These are phyloP conservation scores for Leucozona laternaria DNA, from an alignment of 2,888 invertebrate genomes.

Conservation along the genomic window DNA sequence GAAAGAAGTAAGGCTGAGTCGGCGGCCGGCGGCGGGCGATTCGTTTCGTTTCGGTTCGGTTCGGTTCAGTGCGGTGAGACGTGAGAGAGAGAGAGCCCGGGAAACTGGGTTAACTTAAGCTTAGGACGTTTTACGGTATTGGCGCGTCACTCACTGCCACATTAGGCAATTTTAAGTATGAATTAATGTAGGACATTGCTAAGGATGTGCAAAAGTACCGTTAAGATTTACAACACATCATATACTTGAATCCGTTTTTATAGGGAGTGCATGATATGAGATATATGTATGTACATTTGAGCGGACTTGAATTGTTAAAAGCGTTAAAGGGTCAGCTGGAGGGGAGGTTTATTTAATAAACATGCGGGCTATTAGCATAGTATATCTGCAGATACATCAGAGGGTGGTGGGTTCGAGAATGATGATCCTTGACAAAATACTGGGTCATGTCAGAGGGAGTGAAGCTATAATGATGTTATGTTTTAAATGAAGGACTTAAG, in stretches of 20 bases:
- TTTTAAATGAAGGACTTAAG: constrained; percentile 4
- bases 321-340: constrained; percentile 35
- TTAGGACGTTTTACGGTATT: constrained; percentile 59
- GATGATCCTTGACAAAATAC: constrained; percentile 17
- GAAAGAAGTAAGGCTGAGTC: constrained; percentile 35
- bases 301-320: constrained; percentile 16
- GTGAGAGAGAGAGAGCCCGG: neutral
- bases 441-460: constrained; percentile 21
- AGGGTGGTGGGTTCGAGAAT: neutral
- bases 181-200: constrained; percentile 62
- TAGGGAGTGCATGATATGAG: neutral
- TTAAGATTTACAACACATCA: constrained; percentile 28
- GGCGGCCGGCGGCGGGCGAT: neutral
- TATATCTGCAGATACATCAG: too few species aligned
- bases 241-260: constrained; percentile 8
- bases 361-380: constrained; percentile 28
- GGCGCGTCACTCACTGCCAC: constrained; percentile 73
- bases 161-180: constrained; percentile 70
- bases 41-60: too few species aligned
- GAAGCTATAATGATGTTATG: neutral
- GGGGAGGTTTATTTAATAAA: constrained; percentile 44
- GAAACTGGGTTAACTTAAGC: constrained; percentile 68
- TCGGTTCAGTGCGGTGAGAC: neutral
- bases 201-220: constrained; percentile 24
- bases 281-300: too few species aligned